Base-by-base conservation (phyloP, 2,888 invertebrate genomes). In the Cerastoderma edule region DNA sequence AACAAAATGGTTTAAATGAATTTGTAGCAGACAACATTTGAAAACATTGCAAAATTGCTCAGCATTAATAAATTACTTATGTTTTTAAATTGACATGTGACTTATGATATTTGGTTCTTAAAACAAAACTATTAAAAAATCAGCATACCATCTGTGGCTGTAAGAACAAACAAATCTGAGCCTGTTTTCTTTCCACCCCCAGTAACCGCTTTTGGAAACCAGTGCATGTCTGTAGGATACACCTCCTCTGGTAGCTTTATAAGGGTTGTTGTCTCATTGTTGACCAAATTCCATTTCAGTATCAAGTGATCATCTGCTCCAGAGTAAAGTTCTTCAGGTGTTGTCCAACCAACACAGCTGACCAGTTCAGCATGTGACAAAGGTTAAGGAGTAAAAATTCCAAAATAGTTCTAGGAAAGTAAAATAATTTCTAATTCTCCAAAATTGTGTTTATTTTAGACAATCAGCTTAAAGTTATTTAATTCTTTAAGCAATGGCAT, bases 291-390 rank as follows among this genome's bases (percentile, higher is more conserved):
- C 98, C 98, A 99, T 92, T 96, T 96, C 68, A 97, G 93, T 65
- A 99, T 94, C 89, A 96, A 95, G 91, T 97, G 97, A 92, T 99
- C 98, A 92, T 99, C 99, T n/a, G 98, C 98, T 35, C 96, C 96
- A 30, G 98, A 97, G 93, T 96, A 97, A 63, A 98, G 96, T 93
- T 99, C 98, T 92, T 99, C 98, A 33, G 97, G 95, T 86, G 96
- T 96, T 92, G 96, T 96, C 99, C 99, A 99, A 84, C 96, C 96
- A 19, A 98, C 96, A 92, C 98, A 97, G 76, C 96, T 96, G 16
- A 97, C 96, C n/a, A 96, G 95, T 87, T 96, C 96, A 78, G 94
- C 94, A 88, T 93, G 93, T 89, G 85, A 46, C 54, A 56, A 77
- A 30, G 35, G 87, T 90, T 87, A 90, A 90, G 89, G 85, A 64